These are phyloP conservation scores for Tyrannus savana DNA, from an alignment of 2,113 vertebrate genomes.

Conservation along the genomic window DNA sequence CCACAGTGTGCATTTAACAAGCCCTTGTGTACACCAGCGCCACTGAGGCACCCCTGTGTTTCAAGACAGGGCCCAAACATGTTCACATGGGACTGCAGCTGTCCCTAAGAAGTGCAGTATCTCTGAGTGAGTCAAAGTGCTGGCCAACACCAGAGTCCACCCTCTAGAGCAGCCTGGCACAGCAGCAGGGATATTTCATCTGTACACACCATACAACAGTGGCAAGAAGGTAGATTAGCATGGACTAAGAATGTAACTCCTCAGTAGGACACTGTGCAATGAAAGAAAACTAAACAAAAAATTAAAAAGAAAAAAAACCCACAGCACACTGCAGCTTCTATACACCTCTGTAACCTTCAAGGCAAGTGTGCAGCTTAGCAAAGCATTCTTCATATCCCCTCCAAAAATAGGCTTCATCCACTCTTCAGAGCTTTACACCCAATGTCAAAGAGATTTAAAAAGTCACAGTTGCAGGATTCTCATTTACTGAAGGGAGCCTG, in stretches of 20 bases:
- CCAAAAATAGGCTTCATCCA: accelerated
- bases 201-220: background rate
- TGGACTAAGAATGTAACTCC: accelerated
- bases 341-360: background rate
- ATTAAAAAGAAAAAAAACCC: background rate
- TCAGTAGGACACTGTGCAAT: background rate
- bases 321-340: background rate
- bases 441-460: background rate
- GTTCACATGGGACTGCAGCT: background rate
- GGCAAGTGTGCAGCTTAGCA: background rate
- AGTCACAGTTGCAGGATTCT: background rate
- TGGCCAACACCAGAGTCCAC: background rate
- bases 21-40: background rate
- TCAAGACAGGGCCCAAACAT: background rate
- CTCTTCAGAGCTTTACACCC: background rate
- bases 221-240: background rate
- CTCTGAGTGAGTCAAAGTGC: background rate
- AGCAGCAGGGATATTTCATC: background rate
- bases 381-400: background rate
- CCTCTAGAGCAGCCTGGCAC: background rate
- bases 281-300: background rate
- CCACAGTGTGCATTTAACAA: background rate
- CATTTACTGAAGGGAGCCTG: background rate
- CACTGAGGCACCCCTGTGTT: background rate
- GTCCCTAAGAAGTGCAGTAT: background rate